phyloP scores from a whole-genome alignment of 2,888 invertebrate genomes.

The Caenorhabditis wallacei region DNA sequence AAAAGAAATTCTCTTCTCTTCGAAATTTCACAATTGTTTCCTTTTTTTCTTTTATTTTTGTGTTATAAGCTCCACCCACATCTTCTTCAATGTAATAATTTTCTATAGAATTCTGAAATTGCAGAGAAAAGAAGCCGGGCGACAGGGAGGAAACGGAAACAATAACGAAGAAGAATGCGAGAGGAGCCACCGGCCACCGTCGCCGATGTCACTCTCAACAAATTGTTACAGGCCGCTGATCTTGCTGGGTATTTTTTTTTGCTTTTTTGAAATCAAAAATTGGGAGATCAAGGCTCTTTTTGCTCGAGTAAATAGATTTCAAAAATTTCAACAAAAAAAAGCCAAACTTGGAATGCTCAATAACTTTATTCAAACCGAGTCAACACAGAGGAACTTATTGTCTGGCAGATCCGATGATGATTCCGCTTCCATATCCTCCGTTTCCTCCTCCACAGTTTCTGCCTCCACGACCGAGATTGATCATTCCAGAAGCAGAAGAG shows the following conservation, averaged over 20 bases:
- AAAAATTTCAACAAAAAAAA: neutral
- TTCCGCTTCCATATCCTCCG: conserved; percentile 25
- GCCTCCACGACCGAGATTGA: conserved; percentile 13
- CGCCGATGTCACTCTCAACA: conserved; percentile 66
- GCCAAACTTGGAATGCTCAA: neutral
- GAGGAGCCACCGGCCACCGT: conserved; percentile 52
- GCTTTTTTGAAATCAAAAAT: conserved; percentile 1
- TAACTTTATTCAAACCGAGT: conserved; percentile 1
- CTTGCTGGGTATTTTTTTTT: conserved; percentile 63
- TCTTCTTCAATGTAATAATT: neutral
- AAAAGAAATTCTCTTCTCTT: neutral
- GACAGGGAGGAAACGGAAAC: neutral
- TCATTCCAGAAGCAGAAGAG: conserved; percentile 42
- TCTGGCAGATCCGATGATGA: conserved; percentile 50
- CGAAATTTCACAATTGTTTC: conserved; percentile 2
- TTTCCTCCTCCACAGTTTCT: neutral
- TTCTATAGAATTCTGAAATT: conserved; percentile 3
- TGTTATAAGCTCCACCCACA: neutral
- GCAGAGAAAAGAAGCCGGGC: neutral
- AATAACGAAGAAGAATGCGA: conserved; percentile 36
- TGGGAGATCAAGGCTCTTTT: neutral
- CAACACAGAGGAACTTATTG: neutral
- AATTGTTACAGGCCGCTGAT: conserved; percentile 72
- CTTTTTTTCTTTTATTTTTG: conserved; percentile 2
- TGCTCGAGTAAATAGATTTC: too few relatives aligned